Base-by-base conservation (phyloP, 2,888 invertebrate species). In the Drosophila mettleri region DNA sequence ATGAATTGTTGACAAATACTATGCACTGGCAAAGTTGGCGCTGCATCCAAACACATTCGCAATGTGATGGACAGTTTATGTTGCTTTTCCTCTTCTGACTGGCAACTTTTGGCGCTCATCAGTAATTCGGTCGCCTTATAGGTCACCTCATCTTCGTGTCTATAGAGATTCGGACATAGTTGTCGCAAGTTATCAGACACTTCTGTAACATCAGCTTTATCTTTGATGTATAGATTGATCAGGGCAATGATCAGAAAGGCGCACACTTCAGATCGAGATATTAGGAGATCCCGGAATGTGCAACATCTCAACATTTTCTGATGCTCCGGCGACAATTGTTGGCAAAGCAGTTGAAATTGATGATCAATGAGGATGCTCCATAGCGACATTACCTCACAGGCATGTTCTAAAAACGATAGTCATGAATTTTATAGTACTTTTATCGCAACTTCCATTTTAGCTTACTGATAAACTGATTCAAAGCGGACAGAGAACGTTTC, bases 341-440 rank as follows among this genome's bases (percentile, higher is more conserved):
- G 94, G 8, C 96, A 94, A 41, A 98, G 94, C 43, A 96, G 94
- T 89, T 97, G 96, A 90, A 99, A 96, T 90, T 98, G 97, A 92
- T 99, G 98, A 89, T 98, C 97, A 86, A 96, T 96, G 5, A 99
- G 93, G 57, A 99, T 95, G 90, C 96, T 96, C 98, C 99, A 98
- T 45, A 99, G 93, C 16, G 97, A 96, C 51, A 99, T 93, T 81
- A 98, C 96, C 93, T 99, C 98, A 89, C 97, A 96, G 2, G 96
- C 95, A 90, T 97, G 95, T 66, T 94, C 94, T 92, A 48, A 0
- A 54, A 55, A 57, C 7, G 39, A 62, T 55, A 48, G 20, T 43
- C 12, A 27, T 33, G 2, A 34, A 12, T 14, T 24, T 45, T 33
- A 22, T 3, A 20, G 14, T 2, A 24, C 2, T 48, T 36, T 45